phyloP scores from a whole-genome alignment of 2,888 invertebrate species.

The Philaethria dido region DNA sequence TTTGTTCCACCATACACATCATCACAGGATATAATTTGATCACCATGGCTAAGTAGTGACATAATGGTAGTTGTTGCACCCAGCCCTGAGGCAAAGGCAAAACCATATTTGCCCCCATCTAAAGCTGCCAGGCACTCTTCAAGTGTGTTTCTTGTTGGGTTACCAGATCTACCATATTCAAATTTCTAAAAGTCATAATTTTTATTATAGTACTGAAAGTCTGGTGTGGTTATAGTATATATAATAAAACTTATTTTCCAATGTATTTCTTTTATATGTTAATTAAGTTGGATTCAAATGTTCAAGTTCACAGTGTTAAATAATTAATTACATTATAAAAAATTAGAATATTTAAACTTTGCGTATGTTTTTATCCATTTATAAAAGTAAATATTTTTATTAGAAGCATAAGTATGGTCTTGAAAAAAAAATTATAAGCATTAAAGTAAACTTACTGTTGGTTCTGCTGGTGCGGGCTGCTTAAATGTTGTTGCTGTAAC shows the following conservation, averaged over 20 bases:
- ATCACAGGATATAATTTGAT: constrained; percentile 95
- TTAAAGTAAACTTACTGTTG: constrained; percentile 83
- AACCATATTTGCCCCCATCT: constrained; percentile 93
- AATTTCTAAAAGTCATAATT: constrained; percentile 85
- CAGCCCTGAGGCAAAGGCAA: constrained; percentile 95
- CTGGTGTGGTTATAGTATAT: neutral
- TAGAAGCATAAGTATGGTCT: neutral
- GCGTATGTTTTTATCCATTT: neutral
- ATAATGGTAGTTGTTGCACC: constrained; percentile 92
- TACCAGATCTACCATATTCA: constrained; percentile 97
- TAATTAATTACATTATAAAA: neutral
- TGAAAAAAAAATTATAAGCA: neutral
- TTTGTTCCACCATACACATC: constrained; percentile 98
- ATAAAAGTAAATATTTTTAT: neutral
- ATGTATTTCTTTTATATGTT: constrained; percentile 5
- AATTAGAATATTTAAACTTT: neutral
- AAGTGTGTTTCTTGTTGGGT: constrained; percentile 94
- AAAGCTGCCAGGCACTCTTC: constrained; percentile 95
- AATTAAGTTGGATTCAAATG: neutral
- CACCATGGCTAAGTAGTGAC: constrained; percentile 91
- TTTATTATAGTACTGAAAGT: neutral
- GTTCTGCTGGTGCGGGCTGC: constrained; percentile 93
- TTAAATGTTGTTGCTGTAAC: constrained; percentile 96
- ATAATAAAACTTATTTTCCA: neutral
- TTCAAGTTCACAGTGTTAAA: neutral